phyloP scores from a whole-genome alignment of 2,113 vertebrate species.

The Cricetomys ansorgei region DNA sequence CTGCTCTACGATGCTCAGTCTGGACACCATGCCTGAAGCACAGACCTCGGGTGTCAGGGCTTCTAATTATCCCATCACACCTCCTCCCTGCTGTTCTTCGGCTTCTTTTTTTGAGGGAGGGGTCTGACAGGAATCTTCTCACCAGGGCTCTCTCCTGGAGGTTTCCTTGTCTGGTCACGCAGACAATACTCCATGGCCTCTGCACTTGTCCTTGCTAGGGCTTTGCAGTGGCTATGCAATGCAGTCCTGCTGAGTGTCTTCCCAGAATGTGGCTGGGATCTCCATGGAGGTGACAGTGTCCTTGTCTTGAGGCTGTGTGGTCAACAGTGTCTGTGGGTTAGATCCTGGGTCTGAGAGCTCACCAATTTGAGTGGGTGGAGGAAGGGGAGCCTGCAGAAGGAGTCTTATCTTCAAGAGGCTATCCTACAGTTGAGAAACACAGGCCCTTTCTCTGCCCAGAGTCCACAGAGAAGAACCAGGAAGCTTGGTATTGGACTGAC shows the following conservation, averaged over 20 bases:
- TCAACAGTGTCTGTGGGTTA: neutral
- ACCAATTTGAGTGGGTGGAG: accelerated
- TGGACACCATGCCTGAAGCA: neutral
- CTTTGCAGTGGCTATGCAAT: accelerated
- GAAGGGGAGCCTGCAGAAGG: accelerated
- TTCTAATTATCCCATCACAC: accelerated
- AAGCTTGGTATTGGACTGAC: neutral
- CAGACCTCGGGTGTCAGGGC: accelerated
- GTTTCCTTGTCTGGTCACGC: accelerated
- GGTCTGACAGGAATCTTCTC: neutral
- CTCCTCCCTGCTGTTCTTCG: accelerated
- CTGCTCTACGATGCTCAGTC: too few species aligned
- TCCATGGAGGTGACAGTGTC: neutral
- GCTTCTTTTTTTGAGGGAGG: neutral
- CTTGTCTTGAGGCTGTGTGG: neutral
- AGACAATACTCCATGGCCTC: accelerated
- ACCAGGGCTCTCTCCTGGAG: too few species aligned
- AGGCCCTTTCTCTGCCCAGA: neutral
- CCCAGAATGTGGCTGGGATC: too few species aligned
- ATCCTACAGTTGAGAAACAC: neutral
- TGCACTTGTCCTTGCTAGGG: neutral
- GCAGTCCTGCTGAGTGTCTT: neutral
- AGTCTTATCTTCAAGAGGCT: too few species aligned
- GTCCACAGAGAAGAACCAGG: neutral
- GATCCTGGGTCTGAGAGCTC: neutral